phyloP scores from a whole-genome alignment of 2,797 vertebrate species.

The Scleropages formosus region DNA sequence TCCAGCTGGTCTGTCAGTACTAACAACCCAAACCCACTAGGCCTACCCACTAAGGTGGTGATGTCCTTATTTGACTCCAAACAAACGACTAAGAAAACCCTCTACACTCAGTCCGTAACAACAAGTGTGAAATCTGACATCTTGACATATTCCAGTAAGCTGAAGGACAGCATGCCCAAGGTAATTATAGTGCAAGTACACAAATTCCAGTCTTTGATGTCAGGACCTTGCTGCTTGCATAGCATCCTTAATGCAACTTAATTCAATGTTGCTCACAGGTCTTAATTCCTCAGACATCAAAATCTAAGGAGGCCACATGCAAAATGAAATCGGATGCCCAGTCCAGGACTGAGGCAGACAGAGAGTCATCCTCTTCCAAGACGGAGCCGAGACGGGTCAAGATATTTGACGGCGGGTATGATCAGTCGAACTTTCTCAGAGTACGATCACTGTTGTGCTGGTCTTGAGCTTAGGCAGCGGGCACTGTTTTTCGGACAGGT shows the following conservation, averaged over 20 bases:
- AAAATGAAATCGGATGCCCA: slow-evolving; percentile 81
- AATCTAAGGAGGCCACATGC: slow-evolving; percentile 73
- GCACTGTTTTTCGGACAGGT: slow-evolving; percentile 65
- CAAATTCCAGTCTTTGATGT: neutral
- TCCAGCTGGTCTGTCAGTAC: slow-evolving; percentile 80
- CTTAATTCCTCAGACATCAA: slow-evolving; percentile 73
- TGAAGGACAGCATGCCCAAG: slow-evolving; percentile 85
- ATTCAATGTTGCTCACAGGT: slow-evolving; percentile 53
- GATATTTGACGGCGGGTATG: slow-evolving; percentile 98
- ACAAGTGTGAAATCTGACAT: slow-evolving; percentile 82
- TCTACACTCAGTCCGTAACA: slow-evolving; percentile 87
- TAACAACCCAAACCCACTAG: slow-evolving; percentile 86
- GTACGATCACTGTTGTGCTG: neutral
- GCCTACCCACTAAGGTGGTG: slow-evolving; percentile 89
- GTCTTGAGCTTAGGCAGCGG: neutral
- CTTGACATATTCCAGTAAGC: slow-evolving; percentile 90
- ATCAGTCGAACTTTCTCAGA: slow-evolving; percentile 34
- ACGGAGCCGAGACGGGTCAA: slow-evolving; percentile 90
- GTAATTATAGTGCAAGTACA: slow-evolving; percentile 58
- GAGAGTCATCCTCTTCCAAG: slow-evolving; percentile 79
- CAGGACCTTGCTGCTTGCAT: neutral
- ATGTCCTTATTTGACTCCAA: slow-evolving; percentile 95
- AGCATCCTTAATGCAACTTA: neutral
- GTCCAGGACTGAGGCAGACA: slow-evolving; percentile 82
- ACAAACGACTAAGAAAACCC: slow-evolving; percentile 85